These are phyloP conservation scores for Zosterops pallidus DNA, from an alignment of 2,113 vertebrate genomes.

Conservation along the genomic window DNA sequence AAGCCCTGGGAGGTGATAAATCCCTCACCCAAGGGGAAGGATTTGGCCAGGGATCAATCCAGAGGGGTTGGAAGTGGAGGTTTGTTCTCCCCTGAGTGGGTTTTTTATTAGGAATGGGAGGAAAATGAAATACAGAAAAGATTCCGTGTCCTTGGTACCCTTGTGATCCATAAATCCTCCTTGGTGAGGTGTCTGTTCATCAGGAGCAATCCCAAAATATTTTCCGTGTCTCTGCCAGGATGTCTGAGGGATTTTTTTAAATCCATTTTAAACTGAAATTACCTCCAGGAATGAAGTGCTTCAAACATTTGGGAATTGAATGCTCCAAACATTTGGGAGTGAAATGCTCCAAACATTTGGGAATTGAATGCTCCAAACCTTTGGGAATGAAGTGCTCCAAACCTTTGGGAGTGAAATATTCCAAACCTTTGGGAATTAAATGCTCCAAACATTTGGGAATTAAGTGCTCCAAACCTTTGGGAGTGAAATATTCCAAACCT, in stretches of 20 bases:
- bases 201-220: neutral
- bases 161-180: neutral
- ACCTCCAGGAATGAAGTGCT: neutral
- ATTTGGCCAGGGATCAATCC: neutral
- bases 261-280: neutral
- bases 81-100: neutral
- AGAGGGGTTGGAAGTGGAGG: neutral
- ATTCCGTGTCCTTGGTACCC: neutral
- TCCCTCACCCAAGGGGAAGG: neutral
- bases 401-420: neutral
- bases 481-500: neutral
- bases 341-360: neutral
- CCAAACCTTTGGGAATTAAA: neutral
- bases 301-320: neutral
- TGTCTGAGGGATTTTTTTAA: neutral
- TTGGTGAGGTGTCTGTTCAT: fast-evolving
- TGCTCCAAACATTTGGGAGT: neutral
- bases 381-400: neutral
- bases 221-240: too few relatives aligned
- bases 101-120: neutral
- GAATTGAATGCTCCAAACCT: neutral
- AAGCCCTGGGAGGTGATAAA: neutral
- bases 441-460: neutral
- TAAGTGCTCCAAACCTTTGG: neutral
- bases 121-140: neutral